Evolutionary conservation across 2,113 vertebrate species (phyloP).

Genomic region (Entelurus aequoreus): DNA sequence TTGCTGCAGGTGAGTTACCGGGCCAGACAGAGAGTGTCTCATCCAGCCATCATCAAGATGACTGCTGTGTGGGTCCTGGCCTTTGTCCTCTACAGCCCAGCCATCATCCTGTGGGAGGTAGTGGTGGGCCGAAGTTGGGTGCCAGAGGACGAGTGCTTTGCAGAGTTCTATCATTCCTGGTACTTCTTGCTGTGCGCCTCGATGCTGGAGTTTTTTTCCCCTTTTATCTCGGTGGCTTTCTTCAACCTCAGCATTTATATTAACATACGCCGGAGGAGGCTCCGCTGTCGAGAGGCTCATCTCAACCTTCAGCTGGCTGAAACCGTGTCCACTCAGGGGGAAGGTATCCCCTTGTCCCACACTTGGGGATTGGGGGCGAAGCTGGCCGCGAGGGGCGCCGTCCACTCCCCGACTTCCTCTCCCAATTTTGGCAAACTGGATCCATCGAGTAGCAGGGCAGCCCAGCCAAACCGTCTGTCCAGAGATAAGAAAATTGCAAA

Average conservation of each 20-base stretch:
- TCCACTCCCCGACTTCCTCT: slow-evolving; percentile 54
- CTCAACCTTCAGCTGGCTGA: slow-evolving; percentile 42
- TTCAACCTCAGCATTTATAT: slow-evolving; percentile 88
- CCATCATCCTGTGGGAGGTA: slow-evolving; percentile 78
- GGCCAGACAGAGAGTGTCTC: slow-evolving; percentile 66
- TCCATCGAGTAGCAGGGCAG: slow-evolving; percentile 47
- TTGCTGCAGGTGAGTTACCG: slow-evolving; percentile 69
- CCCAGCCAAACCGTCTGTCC: slow-evolving; percentile 64
- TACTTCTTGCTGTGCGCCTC: slow-evolving; percentile 77
- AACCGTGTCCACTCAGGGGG: slow-evolving; percentile 38
- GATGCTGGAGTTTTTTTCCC: slow-evolving; percentile 74
- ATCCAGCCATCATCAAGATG: slow-evolving; percentile 75
- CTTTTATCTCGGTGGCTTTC: slow-evolving; percentile 76
- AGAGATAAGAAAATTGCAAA: slow-evolving; percentile 79
- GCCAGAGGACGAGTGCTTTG: slow-evolving; percentile 72
- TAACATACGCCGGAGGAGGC: slow-evolving; percentile 74
- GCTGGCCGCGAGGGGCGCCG: slow-evolving; percentile 47
- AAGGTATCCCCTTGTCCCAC: slow-evolving; percentile 50
- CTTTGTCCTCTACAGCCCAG: slow-evolving; percentile 82
- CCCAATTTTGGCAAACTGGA: slow-evolving; percentile 51
- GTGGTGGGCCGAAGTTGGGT: slow-evolving; percentile 64
- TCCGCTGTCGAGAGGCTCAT: slow-evolving; percentile 44
- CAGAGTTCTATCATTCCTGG: slow-evolving; percentile 79
- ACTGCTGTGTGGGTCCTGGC: slow-evolving; percentile 79
- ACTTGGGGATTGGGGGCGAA: slow-evolving; percentile 48